Conservation (phyloP, 1,140 invertebrate genomes). For the Cecropterus lyciades region DNA sequence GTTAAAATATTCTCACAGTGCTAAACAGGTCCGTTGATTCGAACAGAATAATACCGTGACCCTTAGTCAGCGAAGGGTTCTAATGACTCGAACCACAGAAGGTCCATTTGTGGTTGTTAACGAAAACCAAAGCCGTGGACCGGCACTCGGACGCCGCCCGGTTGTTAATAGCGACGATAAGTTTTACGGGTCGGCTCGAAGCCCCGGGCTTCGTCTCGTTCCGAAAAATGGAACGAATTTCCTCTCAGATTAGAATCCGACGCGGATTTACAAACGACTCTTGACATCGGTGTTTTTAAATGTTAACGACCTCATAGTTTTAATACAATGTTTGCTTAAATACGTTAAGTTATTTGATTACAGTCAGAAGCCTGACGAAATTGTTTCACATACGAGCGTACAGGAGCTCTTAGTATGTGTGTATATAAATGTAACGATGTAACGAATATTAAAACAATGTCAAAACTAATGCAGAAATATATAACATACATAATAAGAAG, state of each 20-base stretch:
- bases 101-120: conserved; percentile 17
- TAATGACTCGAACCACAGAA: background rate
- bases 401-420: too few relatives aligned
- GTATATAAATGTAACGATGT: too few relatives aligned
- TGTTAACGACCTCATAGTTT: background rate
- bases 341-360: background rate
- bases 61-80: conserved; percentile 14
- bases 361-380: too few relatives aligned
- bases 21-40: too few relatives aligned
- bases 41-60: background rate
- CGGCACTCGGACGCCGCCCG: conserved; percentile 2
- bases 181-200: conserved; percentile 19
- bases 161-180: conserved; percentile 46
- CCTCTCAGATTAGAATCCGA: background rate
- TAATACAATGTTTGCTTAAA: background rate
- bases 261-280: background rate
- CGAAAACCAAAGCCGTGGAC: conserved; percentile 7
- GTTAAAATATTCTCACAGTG: too few relatives aligned
- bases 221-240: conserved; percentile 15
- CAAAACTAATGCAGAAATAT: too few relatives aligned
- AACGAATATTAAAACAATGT: too few relatives aligned
- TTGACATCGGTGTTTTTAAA: conserved; percentile 3
- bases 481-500: background rate
- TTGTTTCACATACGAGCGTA: too few relatives aligned
- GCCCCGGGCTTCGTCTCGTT: background rate